Evolutionary conservation across 2,113 vertebrate genomes (phyloP).

Genomic region (Aptenodytes forsteri): DNA sequence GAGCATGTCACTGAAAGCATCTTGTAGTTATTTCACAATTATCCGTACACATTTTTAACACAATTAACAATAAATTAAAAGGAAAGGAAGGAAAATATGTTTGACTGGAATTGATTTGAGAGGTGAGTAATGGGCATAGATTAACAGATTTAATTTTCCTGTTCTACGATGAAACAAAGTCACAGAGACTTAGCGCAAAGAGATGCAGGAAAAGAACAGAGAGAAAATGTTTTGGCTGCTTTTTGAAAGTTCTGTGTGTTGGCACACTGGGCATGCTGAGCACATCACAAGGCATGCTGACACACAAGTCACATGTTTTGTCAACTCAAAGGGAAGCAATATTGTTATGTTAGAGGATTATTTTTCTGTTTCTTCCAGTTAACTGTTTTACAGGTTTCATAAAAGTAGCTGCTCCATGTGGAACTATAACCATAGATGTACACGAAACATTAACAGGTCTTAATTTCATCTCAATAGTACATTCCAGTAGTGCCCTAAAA

Average conservation of each 20-base stretch:
- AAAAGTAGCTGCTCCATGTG: background rate
- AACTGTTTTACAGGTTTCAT: background rate
- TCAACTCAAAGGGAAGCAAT: conserved; percentile 26
- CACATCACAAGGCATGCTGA: background rate
- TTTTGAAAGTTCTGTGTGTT: conserved; percentile 34
- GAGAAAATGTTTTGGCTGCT: conserved; percentile 48
- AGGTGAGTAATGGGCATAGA: conserved; percentile 47
- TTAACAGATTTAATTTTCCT: conserved; percentile 63
- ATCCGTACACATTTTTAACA: conserved; percentile 17
- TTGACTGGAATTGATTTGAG: conserved; percentile 35
- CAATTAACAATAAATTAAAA: conserved; percentile 43
- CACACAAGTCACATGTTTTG: background rate
- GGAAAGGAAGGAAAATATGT: background rate
- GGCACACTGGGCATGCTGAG: conserved; percentile 24
- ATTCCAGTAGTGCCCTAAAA: background rate
- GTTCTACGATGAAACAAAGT: conserved; percentile 46
- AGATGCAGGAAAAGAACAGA: conserved; percentile 48
- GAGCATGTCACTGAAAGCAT: background rate
- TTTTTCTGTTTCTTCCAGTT: background rate
- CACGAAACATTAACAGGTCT: background rate
- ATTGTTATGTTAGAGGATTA: background rate
- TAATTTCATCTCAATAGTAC: background rate
- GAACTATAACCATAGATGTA: background rate
- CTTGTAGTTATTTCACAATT: conserved; percentile 7
- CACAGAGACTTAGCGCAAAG: conserved; percentile 55